A percentile compares a stretch with the other conserved stretches of the same genome.
These are phyloP conservation scores for Orchestes rusci DNA, from an alignment of 2,888 invertebrate genomes.

Conservation along the genomic window DNA sequence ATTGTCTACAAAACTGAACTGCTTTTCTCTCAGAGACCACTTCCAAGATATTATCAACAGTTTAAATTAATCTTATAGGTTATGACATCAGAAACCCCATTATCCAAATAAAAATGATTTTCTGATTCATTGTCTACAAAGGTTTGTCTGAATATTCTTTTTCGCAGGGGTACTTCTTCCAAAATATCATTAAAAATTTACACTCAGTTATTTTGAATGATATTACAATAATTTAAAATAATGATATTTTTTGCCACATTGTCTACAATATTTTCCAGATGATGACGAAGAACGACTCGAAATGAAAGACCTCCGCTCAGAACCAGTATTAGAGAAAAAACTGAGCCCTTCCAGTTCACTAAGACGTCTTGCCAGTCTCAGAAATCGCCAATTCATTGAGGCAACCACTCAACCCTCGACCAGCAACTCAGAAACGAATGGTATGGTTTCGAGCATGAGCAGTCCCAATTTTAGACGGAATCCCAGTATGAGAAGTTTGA, in stretches of 20 bases:
- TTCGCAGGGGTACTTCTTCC: no score
- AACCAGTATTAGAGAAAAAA: conserved; percentile 4
- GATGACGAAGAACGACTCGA: conserved; percentile 21
- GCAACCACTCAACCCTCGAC: conserved; percentile 15
- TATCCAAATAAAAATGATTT: no score
- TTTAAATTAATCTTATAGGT: no score
- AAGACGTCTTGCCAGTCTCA: conserved; percentile 22
- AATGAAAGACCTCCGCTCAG: conserved; percentile 21
- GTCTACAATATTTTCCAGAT: conserved; percentile 6
- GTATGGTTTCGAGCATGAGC: conserved; percentile 28
- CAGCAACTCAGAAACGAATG: conserved; percentile 15
- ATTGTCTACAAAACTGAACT: no score
- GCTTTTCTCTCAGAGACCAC: no score
- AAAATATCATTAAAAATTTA: no score
- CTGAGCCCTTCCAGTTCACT: conserved; percentile 28
- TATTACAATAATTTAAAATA: no score
- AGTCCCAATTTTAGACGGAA: conserved; percentile 35
- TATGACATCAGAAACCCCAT: no score
- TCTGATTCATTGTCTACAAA: no score
- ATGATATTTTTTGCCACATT: neutral
- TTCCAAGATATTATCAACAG: no score
- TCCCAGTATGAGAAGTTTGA: conserved; percentile 35
- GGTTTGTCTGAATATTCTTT: no score
- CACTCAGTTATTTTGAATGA: no score
- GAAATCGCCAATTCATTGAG: conserved; percentile 16